Evolutionary conservation across 2,888 invertebrate genomes (phyloP).

Genomic region (Allygus modestus): DNA sequence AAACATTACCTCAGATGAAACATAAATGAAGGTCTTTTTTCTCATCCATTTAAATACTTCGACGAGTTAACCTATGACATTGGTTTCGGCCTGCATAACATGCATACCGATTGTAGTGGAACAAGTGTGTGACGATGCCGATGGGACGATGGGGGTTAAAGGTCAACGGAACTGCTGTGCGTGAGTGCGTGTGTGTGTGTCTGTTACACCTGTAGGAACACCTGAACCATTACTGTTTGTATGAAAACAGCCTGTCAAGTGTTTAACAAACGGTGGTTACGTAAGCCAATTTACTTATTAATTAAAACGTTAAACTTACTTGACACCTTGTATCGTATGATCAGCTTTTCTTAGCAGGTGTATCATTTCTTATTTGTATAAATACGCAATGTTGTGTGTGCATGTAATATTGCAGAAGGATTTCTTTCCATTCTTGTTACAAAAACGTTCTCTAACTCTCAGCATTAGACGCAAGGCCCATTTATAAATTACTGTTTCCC

Average conservation of each 20-base stretch:
- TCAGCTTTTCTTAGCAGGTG: no score
- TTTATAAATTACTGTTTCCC: constrained; percentile 48
- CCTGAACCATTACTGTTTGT: constrained; percentile 22
- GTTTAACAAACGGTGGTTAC: neutral
- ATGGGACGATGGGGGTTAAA: constrained; percentile 9
- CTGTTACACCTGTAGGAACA: constrained; percentile 23
- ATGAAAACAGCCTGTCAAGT: constrained; percentile 26
- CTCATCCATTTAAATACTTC: no score
- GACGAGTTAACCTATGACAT: no score
- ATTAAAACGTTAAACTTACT: neutral
- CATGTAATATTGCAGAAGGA: neutral
- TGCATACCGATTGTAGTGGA: neutral
- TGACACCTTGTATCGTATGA: neutral
- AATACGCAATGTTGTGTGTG: no score
- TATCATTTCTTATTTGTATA: no score
- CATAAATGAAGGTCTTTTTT: no score
- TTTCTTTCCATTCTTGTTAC: neutral
- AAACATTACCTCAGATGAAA: no score
- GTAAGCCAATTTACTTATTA: neutral
- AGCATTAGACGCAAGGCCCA: neutral
- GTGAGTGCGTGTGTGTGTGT: constrained; percentile 16
- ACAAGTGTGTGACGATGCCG: neutral
- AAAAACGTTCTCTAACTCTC: neutral
- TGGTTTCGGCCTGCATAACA: no score
- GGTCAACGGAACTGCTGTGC: constrained; percentile 17